A percentile compares a stretch with the other conserved stretches of the same genome.
phyloP scores from a whole-genome alignment of 2,797 vertebrate genomes.

The Novumbra hubbsi region DNA sequence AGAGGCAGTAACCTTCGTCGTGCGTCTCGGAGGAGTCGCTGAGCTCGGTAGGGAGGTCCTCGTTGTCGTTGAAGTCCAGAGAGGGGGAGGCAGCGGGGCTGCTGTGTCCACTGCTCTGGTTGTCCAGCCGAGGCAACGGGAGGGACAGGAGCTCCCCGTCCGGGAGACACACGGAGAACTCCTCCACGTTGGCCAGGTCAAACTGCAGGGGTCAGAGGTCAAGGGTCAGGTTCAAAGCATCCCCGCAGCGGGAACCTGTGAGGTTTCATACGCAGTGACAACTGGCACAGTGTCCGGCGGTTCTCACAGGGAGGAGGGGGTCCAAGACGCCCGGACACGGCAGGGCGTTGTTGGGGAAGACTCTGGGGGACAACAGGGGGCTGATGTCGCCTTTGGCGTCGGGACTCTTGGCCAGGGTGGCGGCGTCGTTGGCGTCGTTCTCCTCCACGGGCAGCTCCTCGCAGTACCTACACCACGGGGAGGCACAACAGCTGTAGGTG shows the following conservation, averaged over 20 bases:
- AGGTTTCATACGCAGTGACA: neutral
- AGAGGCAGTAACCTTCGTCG: slow-evolving; percentile 76
- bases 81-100: slow-evolving; percentile 75
- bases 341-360: slow-evolving; percentile 75
- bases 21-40: slow-evolving; percentile 90
- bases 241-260: neutral
- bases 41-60: slow-evolving; percentile 88
- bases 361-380: slow-evolving; percentile 76
- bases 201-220: slow-evolving; percentile 63
- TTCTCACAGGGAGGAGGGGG: slow-evolving; percentile 75
- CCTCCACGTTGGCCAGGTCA: slow-evolving; percentile 76
- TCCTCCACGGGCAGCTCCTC: slow-evolving; percentile 83
- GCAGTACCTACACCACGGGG: slow-evolving; percentile 77
- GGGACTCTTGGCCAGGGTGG: slow-evolving; percentile 82
- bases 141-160: slow-evolving; percentile 73
- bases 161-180: slow-evolving; percentile 69
- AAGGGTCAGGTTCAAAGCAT: neutral
- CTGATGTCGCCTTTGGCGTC: slow-evolving; percentile 83
- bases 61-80: slow-evolving; percentile 86
- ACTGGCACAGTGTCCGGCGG: no score
- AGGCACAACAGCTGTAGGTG: slow-evolving; percentile 69
- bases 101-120: slow-evolving; percentile 69
- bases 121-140: slow-evolving; percentile 69
- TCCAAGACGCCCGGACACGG: slow-evolving; percentile 69
- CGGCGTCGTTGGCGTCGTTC: slow-evolving; percentile 78